phyloP scores from a whole-genome alignment of 35 echinoderm and acorn worm species.

The Diadema setosum region DNA sequence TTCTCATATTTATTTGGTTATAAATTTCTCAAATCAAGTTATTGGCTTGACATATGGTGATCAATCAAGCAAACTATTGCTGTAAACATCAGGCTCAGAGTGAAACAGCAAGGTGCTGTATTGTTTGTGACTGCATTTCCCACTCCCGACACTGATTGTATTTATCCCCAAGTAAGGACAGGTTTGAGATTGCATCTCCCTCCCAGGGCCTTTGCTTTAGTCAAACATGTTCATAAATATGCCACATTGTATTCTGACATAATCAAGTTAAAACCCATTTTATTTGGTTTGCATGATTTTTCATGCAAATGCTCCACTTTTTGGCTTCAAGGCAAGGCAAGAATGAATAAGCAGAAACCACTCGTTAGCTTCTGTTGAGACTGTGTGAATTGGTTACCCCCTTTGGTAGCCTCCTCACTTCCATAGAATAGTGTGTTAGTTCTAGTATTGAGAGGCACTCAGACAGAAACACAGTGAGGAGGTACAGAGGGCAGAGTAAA shows the following conservation, averaged over 20 bases:
- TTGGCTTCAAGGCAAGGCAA: constrained; percentile 9
- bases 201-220: not conserved
- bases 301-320: constrained; percentile 2
- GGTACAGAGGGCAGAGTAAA: not conserved
- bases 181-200: not conserved
- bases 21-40: too few relatives aligned
- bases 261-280: not conserved
- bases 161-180: too few relatives aligned
- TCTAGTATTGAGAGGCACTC: not conserved
- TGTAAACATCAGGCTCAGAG: too few relatives aligned
- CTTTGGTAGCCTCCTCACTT: not conserved
- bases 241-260: not conserved
- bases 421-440: not conserved
- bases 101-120: too few relatives aligned
- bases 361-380: not conserved
- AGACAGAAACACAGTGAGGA: not conserved
- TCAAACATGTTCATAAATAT: not conserved
- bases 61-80: too few relatives aligned
- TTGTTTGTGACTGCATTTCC: too few relatives aligned
- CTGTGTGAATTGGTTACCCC: not conserved
- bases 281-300: not conserved
- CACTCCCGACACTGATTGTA: too few relatives aligned
- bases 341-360: constrained; percentile 12
- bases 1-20: too few relatives aligned
- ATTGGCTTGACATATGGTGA: too few relatives aligned